Evolutionary conservation across 2,113 vertebrate genomes (phyloP).

Genomic region (Apteryx owenii): DNA sequence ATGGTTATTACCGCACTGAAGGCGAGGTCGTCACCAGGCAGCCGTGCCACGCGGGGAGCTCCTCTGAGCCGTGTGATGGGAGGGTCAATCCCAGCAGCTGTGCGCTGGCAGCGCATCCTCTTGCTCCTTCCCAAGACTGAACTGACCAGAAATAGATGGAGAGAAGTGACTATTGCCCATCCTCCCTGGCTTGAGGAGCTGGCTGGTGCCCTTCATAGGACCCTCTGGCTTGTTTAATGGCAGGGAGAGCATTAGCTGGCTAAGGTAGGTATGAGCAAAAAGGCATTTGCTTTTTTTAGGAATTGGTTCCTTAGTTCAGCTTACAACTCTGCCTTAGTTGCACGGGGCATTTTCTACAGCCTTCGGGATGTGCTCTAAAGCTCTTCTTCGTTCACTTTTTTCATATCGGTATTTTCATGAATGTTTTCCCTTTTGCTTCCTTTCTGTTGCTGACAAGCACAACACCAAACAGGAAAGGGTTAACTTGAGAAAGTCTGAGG

Average conservation of each 20-base stretch:
- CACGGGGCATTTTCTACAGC: neutral
- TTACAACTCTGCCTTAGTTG: neutral
- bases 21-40: too few species aligned
- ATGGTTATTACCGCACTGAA: neutral
- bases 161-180: neutral
- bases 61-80: neutral
- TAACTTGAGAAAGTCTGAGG: neutral
- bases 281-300: neutral
- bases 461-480: neutral
- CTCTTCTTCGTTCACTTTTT: neutral
- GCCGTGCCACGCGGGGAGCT: too few species aligned
- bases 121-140: neutral
- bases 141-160: neutral
- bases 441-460: neutral
- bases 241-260: neutral
- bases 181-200: neutral
- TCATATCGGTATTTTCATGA: neutral
- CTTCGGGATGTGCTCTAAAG: neutral
- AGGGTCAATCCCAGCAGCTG: too few species aligned
- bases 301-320: neutral
- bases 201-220: neutral
- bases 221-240: neutral
- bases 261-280: neutral
- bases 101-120: neutral
- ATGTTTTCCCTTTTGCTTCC: neutral